These are phyloP conservation scores for Trichomalopsis sarcophagae DNA, from an alignment of 1,140 invertebrate genomes.

Conservation along the genomic window DNA sequence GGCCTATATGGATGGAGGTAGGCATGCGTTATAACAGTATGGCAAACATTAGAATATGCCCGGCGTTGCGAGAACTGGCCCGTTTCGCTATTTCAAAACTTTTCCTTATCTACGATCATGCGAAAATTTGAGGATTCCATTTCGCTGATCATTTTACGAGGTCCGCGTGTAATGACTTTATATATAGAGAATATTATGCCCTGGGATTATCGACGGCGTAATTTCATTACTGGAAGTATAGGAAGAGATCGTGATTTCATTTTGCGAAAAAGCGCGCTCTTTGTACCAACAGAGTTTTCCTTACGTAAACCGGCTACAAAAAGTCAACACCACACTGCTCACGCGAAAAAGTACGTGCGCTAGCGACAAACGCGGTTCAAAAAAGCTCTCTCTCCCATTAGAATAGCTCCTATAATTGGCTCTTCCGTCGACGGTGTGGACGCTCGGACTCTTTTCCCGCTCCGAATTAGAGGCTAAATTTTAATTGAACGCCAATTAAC, in stretches of 20 bases:
- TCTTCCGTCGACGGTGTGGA: neutral
- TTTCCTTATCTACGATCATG: neutral
- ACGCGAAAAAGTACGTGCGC: neutral
- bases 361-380: neutral
- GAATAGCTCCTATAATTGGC: conserved; percentile 8
- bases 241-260: too few species aligned
- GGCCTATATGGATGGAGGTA: too few species aligned
- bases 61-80: too few species aligned
- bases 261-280: too few species aligned
- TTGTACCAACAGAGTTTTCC: too few species aligned
- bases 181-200: neutral
- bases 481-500: conserved; percentile 23
- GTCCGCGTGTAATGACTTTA: neutral
- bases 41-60: neutral
- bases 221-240: neutral
- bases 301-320: too few species aligned
- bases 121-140: neutral
- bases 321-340: too few species aligned
- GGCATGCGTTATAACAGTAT: conserved; percentile 10
- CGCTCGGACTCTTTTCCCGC: neutral
- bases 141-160: neutral
- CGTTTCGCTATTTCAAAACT: neutral
- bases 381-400: neutral
- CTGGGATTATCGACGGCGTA: neutral
- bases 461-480: conserved; percentile 26